Percentiles rank a stretch among this genome's conserved stretches.
Evolutionary conservation across 2,113 vertebrate species (phyloP).

Genomic region (Cyanistes caeruleus): DNA sequence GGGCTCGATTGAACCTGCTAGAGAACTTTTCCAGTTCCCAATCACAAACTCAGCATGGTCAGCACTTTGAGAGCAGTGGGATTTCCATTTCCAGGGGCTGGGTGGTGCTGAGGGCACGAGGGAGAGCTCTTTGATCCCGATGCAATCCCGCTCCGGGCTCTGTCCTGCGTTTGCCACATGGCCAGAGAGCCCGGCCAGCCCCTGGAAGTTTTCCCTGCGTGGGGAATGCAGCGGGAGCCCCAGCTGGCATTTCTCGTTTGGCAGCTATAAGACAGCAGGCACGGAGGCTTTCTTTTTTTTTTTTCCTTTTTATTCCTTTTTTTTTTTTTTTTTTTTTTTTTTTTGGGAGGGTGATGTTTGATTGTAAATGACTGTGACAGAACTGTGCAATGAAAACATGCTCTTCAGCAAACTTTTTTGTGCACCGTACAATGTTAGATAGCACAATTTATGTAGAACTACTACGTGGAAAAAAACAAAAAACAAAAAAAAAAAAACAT

Average conservation of each 20-base stretch:
- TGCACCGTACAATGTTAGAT: constrained; percentile 77
- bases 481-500: constrained; percentile 72
- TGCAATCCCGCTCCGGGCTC: not conserved
- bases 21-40: not conserved
- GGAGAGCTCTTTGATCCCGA: not conserved
- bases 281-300: not conserved
- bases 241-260: constrained; percentile 38
- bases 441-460: constrained; percentile 86
- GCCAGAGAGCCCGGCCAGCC: not conserved
- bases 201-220: not conserved
- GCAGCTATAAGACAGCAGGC: constrained; percentile 55
- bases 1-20: not conserved
- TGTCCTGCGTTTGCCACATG: not conserved
- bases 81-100: not conserved
- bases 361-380: constrained; percentile 69
- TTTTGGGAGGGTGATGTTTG: constrained; percentile 38
- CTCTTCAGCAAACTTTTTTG: constrained; percentile 61
- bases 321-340: not conserved
- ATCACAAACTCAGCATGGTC: not conserved
- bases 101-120: not conserved
- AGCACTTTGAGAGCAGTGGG: constrained; percentile 38
- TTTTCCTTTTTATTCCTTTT: not conserved
- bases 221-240: not conserved
- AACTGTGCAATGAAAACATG: constrained; percentile 74
- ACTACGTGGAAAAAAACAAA: constrained; percentile 74